Evolutionary conservation across 2,888 invertebrate species (phyloP), one percentile per base, ranked within the genome.

Genomic region (Scelioninae gen. 1): DNA sequence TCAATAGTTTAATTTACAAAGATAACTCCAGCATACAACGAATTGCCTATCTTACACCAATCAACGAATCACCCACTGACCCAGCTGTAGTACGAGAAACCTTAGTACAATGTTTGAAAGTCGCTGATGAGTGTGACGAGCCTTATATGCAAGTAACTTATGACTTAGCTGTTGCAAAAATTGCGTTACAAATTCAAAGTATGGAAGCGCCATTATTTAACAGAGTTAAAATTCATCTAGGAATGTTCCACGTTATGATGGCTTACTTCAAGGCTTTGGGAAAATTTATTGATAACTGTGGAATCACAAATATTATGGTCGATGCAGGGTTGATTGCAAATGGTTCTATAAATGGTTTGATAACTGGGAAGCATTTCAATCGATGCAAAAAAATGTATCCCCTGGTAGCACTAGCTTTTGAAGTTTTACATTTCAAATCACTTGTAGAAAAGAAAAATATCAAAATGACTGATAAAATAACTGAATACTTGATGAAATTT

Each of bases 191-290:
- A 82, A 86, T 89, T 23, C 88, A 89, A 84, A 23, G 74, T n/a
- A 80, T 29, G 60, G 88, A 90, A 66, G 40, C 56, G 38, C 85
- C 88, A 56, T 80, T 65, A 83, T 91, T 88, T 86, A 84, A 89
- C 55, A 88, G 89, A 74, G n/a, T 92, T 78, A 91, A 91, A 78
- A 89, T 92, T 49, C 88, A 90, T 86, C 77, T 90, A 23, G 91
- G 91, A 13, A 71, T 86, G 38, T 92, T 93, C 86, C 88, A 89
- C 83, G 68, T 88, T 55, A 74, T 80, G 85, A 83, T 88, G 86
- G 84, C 86, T 8, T 87, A 56, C 83, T 88, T 90, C 56, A 88
- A 88, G 85, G 87, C 89, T 63, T 32, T 87, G 47, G 86, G 88
- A 31, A 83, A 82, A 68, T 87, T 85, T 82, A 88, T 87, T 56